phyloP scores from a whole-genome alignment of 1,140 invertebrate genomes.

The Arctopsyche grandis region DNA sequence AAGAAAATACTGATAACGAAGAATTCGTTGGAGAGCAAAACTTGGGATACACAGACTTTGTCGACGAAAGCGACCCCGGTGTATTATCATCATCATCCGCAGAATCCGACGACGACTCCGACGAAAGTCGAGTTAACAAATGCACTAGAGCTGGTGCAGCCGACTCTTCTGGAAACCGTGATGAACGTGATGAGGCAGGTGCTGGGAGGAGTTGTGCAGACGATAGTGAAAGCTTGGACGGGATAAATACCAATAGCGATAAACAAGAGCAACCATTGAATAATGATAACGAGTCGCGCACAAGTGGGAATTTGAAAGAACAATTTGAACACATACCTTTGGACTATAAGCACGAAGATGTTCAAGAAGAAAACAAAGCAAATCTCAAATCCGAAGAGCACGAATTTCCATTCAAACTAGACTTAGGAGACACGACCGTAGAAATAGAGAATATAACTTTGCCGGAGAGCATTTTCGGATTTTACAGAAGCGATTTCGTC shows the following conservation, averaged over 20 bases:
- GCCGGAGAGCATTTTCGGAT: conserved; percentile 43
- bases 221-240: conserved; percentile 47
- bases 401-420: conserved; percentile 22
- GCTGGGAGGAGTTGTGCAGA: conserved; percentile 43
- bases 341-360: conserved; percentile 61
- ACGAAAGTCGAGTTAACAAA: conserved; percentile 10
- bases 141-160: conserved; percentile 37
- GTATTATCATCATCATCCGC: background rate
- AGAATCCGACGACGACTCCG: conserved; percentile 40
- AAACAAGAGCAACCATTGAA: background rate
- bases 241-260: conserved; percentile 36
- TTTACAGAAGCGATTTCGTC: conserved; percentile 36
- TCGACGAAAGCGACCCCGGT: conserved; percentile 38
- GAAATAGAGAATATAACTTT: conserved; percentile 48
- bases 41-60: conserved; percentile 39
- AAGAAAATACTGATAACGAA: conserved; percentile 49
- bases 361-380: conserved; percentile 29
- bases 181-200: conserved; percentile 43
- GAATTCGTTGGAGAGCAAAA: conserved; percentile 42
- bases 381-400: conserved; percentile 52
- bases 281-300: conserved; percentile 1
- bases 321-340: conserved; percentile 64
- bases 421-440: conserved; percentile 47
- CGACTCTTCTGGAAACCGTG: conserved; percentile 18
- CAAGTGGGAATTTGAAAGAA: conserved; percentile 58